Percentiles rank a stretch among this genome's conserved stretches.
phyloP scores from a whole-genome alignment of 2,113 vertebrate genomes.

The Okapia johnstoni region DNA sequence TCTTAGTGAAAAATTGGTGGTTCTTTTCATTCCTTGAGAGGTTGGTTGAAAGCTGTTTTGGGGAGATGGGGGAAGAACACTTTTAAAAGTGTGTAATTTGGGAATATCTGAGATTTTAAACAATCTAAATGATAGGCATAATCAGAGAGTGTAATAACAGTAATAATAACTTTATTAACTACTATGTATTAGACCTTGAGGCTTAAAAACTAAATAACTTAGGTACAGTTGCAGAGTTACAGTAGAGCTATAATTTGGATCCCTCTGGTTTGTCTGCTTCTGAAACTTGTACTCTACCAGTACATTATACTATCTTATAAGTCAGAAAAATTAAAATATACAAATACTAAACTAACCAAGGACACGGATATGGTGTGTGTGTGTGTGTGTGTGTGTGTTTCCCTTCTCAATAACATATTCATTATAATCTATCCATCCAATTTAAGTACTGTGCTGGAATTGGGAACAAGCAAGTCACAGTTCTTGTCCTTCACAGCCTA shows the following conservation, averaged over 20 bases:
- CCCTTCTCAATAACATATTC: neutral
- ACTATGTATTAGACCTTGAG: neutral
- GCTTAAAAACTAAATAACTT: neutral
- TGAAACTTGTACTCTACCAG: neutral
- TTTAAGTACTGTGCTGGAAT: neutral
- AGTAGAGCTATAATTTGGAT: neutral
- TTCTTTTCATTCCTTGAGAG: neutral
- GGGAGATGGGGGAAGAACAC: neutral
- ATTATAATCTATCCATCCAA: neutral
- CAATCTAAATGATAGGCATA: neutral
- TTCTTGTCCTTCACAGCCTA: neutral
- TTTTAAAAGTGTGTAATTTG: neutral
- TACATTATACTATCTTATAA: neutral
- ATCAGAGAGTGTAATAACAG: neutral
- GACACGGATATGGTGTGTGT: neutral
- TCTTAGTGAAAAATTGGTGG: neutral
- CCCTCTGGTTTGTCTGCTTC: neutral
- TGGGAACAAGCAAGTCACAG: neutral
- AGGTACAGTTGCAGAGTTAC: neutral
- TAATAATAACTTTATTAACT: constrained; percentile 4
- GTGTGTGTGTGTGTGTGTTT: neutral
- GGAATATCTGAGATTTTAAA: neutral
- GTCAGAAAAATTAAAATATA: neutral
- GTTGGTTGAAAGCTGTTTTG: neutral
- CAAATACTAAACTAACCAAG: neutral